Percentiles rank a stretch among this genome's conserved stretches.
phyloP scores from a whole-genome alignment of 2,888 invertebrate species.

The Cremastobaeus sp. region DNA sequence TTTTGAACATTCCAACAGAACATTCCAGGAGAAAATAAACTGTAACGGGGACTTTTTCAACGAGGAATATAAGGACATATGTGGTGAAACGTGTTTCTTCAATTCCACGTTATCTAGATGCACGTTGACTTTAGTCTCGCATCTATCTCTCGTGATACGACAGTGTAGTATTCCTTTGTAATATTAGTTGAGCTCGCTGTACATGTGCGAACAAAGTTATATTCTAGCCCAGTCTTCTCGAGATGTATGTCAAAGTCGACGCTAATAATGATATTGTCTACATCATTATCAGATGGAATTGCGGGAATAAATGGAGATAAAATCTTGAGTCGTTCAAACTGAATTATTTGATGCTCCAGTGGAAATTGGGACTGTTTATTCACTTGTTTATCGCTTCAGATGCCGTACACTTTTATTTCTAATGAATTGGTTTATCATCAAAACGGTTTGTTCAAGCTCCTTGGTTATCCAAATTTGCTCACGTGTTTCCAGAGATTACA shows the following conservation, averaged over 20 bases:
- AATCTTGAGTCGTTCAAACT: neutral
- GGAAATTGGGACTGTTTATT: too few species aligned
- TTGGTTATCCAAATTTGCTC: too few species aligned
- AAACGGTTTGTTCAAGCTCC: too few species aligned
- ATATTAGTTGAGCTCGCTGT: conserved; percentile 16
- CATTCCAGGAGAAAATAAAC: too few species aligned
- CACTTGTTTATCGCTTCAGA: too few species aligned
- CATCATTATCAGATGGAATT: conserved; percentile 8
- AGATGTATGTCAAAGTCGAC: conserved; percentile 14
- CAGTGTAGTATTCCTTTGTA: conserved; percentile 8
- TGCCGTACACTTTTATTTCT: conserved; percentile 17
- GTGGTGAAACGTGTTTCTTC: conserved; percentile 8
- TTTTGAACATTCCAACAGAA: too few species aligned
- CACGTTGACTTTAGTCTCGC: conserved; percentile 11
- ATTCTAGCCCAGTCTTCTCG: conserved; percentile 1
- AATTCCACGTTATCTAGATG: conserved; percentile 14
- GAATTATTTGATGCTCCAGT: neutral
- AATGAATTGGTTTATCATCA: too few species aligned
- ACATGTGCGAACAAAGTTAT: conserved; percentile 10
- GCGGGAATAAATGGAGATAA: conserved; percentile 3
- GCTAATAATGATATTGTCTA: conserved; percentile 4
- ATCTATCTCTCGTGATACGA: conserved; percentile 17
- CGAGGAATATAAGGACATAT: too few species aligned
- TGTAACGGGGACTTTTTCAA: too few species aligned
- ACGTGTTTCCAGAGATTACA: too few species aligned